Evolutionary conservation across 2,113 vertebrate genomes (phyloP), one percentile per base, ranked within the genome.

Genomic region (Gopherus evgoodei): DNA sequence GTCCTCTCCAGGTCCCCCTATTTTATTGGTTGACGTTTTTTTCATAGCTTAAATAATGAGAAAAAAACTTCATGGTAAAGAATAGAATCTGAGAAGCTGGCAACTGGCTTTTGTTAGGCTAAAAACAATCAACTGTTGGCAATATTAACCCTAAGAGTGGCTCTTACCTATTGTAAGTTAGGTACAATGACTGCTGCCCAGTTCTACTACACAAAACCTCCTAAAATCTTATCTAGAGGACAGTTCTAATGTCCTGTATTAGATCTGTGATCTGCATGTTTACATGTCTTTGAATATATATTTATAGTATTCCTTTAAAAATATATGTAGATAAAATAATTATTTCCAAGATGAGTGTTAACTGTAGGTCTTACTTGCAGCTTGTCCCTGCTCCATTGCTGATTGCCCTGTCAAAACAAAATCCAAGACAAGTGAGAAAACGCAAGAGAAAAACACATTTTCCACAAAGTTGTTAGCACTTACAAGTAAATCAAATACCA

Each of bases 371-470:
- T 69, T n/a, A 16, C 35, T n/a, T 69, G 31, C 76, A 13, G 87
- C 80, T 89, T 31, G 1, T 93, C 90, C 89, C 94, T 94, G 92
- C 92, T 90, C 17, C 22, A n/a, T 76, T 35, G 1, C 13, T 24
- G 83, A 81, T 83, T 92, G 91, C 92, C 91, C 93, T 89, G 31
- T 89, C 85, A 85, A 80, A 4, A 3, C 76, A 90, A 44, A 79
- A 25, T 59, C 57, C 57, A 59, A 59, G 57, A 27, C 57, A 59
- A 59, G 25, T 44, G n/a, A 91, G 7, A 53, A 21, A 24, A 19
- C 72, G 53, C 7, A 19, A 69, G n/a, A 22, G 38, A 87, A n/a
- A 92, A 19, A 42, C 49, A 5, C 72, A 92, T 78, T 78, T 78
- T 76, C 31, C 65, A 11, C 35, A 21, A 88, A 12, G 56, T 90